Conservation (phyloP, 23 tunicate genomes). For the Pegea sp. region DNA sequence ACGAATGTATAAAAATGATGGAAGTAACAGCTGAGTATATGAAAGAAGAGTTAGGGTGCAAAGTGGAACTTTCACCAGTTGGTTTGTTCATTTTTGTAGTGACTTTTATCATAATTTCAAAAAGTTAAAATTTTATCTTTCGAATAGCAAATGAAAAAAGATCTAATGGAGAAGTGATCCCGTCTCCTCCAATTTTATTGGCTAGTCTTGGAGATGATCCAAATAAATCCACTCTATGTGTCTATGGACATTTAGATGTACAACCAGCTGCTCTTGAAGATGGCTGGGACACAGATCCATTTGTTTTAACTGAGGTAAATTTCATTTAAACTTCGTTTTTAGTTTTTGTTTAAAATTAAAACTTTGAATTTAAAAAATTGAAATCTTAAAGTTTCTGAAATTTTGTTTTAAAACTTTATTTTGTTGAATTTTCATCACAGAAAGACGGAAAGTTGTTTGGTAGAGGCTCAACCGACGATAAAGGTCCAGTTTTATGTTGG, state of each 20-base stretch:
- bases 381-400: too few relatives aligned
- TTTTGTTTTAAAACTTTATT: too few relatives aligned
- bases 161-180: conserved; percentile 47
- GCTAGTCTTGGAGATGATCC: conserved; percentile 88
- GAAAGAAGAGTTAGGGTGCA: conserved; percentile 46
- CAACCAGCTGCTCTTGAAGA: conserved; percentile 85
- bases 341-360: too few relatives aligned
- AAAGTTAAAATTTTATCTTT: too few relatives aligned
- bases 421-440: conserved; percentile 9
- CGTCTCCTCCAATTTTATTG: conserved; percentile 73
- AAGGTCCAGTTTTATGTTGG: conserved; percentile 97
- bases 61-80: conserved; percentile 31
- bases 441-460: conserved; percentile 88
- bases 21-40: conserved; percentile 37
- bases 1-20: conserved; percentile 47
- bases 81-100: conserved; percentile 54
- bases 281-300: conserved; percentile 99
- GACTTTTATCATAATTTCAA: too few relatives aligned
- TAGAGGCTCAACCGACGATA: conserved; percentile 96
- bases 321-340: too few relatives aligned
- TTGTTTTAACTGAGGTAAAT: conserved; percentile 91
- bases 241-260: conserved; percentile 97
- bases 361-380: too few relatives aligned
- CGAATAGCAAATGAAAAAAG: conserved; percentile 30
- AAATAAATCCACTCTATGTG: conserved; percentile 67